phyloP scores from a whole-genome alignment of 1,140 invertebrate species.

The Drosophila prosaltans region DNA sequence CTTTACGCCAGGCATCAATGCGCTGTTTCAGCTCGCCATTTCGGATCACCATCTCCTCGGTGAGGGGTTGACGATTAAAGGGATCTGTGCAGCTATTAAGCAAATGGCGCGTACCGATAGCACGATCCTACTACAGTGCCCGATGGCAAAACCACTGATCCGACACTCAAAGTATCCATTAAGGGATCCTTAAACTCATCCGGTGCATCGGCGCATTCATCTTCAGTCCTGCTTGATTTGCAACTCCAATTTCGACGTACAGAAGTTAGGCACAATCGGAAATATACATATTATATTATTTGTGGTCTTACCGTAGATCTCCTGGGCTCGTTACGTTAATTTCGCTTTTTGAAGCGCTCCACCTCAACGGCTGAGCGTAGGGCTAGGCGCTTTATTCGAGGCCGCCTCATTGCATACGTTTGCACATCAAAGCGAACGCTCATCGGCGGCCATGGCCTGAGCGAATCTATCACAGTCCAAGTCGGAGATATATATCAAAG shows the following conservation, averaged over 20 bases:
- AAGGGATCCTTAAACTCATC: conserved; percentile 98
- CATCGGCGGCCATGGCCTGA: conserved; percentile 93
- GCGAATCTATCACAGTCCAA: conserved; percentile 96
- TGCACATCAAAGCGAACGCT: conserved; percentile 97
- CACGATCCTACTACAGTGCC: conserved; percentile 97
- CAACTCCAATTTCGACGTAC: conserved; percentile 84
- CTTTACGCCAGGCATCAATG: conserved; percentile 91
- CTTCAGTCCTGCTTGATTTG: conserved; percentile 93
- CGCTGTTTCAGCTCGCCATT: conserved; percentile 90
- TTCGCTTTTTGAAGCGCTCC: conserved; percentile 90
- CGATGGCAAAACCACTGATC: conserved; percentile 96
- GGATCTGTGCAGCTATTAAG: conserved; percentile 98
- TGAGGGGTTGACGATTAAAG: conserved; percentile 96
- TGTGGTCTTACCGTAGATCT: conserved; percentile 85
- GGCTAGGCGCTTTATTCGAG: conserved; percentile 88
- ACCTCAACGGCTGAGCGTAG: conserved; percentile 94
- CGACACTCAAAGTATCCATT: conserved; percentile 98
- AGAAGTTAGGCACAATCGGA: no score
- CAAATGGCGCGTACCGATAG: conserved; percentile 96
- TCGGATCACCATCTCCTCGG: conserved; percentile 92
- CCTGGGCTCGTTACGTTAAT: conserved; percentile 91
- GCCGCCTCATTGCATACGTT: conserved; percentile 96
- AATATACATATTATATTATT: no score
- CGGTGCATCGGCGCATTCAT: conserved; percentile 97
- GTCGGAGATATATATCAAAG: conserved; percentile 98